Percentiles rank a stretch among this genome's conserved stretches.
Evolutionary conservation across 2,113 vertebrate species (phyloP).

Genomic region (Spea multiplicata): DNA sequence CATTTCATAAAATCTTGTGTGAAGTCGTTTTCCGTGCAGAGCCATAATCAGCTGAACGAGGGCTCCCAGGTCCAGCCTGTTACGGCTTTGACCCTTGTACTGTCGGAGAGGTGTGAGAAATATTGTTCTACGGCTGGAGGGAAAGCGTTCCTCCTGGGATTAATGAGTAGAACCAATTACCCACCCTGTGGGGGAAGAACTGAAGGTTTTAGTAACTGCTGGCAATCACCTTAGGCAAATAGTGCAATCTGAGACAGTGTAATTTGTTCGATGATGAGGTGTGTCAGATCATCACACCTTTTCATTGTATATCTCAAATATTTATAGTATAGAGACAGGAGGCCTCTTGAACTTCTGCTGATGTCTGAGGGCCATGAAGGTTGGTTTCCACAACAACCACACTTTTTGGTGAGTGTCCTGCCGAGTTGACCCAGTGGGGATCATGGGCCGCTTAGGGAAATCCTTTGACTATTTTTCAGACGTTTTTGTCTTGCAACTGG

Average conservation of each 20-base stretch:
- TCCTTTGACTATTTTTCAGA: too few species aligned
- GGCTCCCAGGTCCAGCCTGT: neutral
- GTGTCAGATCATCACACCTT: too few species aligned
- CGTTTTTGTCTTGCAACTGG: too few species aligned
- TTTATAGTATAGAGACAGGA: too few species aligned
- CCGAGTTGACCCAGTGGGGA: too few species aligned
- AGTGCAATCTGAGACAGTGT: neutral
- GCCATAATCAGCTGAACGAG: neutral
- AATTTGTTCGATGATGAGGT: neutral
- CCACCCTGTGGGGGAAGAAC: neutral
- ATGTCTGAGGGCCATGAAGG: too few species aligned
- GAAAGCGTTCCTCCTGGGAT: neutral
- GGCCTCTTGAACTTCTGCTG: too few species aligned
- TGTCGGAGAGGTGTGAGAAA: neutral
- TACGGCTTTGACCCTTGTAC: neutral
- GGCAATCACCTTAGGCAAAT: neutral
- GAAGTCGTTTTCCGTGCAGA: neutral
- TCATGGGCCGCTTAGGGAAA: too few species aligned
- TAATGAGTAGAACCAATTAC: slow-evolving; percentile 10
- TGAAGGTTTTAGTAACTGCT: slow-evolving; percentile 1
- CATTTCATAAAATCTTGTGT: neutral
- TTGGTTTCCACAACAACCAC: too few species aligned
- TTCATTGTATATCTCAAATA: too few species aligned
- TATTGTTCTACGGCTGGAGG: neutral
- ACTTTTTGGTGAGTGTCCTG: too few species aligned